phyloP scores from a whole-genome alignment of 2,113 vertebrate genomes.

The Cyphomyrus discorhynchus region DNA sequence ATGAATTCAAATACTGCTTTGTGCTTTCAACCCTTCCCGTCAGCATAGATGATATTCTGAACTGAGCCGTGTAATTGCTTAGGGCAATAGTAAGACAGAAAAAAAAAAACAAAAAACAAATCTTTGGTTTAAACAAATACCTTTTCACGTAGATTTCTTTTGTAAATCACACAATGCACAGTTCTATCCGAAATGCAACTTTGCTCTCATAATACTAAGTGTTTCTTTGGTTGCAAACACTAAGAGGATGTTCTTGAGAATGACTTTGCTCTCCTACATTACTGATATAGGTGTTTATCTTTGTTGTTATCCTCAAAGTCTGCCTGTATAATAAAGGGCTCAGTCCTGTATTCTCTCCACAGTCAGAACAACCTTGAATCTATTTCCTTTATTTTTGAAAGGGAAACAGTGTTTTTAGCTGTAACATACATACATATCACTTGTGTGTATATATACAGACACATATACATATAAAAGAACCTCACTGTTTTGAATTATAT shows the following conservation, averaged over 20 bases:
- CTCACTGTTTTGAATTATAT: not conserved
- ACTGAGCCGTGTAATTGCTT: not conserved
- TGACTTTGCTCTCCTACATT: not conserved
- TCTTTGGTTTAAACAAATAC: conserved; percentile 42
- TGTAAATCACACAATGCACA: not conserved
- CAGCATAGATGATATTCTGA: not conserved
- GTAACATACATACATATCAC: conserved; percentile 2
- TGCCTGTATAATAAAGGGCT: not conserved
- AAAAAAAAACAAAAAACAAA: not conserved
- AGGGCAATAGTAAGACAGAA: not conserved
- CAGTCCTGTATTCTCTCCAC: not conserved
- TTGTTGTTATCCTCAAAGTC: not conserved
- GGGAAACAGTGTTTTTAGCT: not conserved
- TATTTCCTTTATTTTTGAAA: conserved; percentile 21
- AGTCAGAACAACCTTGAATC: conserved; percentile 8
- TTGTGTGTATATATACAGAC: not conserved
- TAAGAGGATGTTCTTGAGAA: conserved; percentile 10
- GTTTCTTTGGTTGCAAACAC: conserved; percentile 19
- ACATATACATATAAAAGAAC: not conserved
- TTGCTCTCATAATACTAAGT: conserved; percentile 12
- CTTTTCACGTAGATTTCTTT: conserved; percentile 8
- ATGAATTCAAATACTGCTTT: conserved; percentile 14
- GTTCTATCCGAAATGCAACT: conserved; percentile 5
- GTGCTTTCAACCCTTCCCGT: conserved; percentile 24
- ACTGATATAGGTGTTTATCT: not conserved